A percentile compares a stretch with the other conserved stretches of the same genome.
phyloP scores from a whole-genome alignment of 2,113 vertebrate genomes.

The Corythoichthys haematopterus region DNA sequence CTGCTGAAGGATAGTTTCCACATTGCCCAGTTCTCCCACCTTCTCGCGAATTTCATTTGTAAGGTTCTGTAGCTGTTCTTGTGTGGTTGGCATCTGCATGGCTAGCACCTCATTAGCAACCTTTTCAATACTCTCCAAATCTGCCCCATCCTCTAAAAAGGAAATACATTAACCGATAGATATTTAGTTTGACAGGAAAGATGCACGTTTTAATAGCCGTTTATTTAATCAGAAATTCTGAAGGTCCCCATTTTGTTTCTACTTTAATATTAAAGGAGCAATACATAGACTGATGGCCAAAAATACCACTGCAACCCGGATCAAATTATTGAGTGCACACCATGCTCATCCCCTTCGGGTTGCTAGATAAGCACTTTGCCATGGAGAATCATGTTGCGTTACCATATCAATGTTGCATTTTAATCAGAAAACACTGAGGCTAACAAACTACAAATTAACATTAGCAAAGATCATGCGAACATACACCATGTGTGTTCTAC shows the following conservation, averaged over 20 bases:
- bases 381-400: no score
- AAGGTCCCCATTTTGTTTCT: background rate
- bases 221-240: background rate
- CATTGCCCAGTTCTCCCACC: conserved; percentile 85
- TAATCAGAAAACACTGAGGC: no score
- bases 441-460: no score
- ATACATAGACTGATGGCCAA: no score
- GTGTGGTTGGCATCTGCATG: conserved; percentile 95
- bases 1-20: conserved; percentile 87
- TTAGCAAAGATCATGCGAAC: no score
- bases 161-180: background rate
- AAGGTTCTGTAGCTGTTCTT: conserved; percentile 86
- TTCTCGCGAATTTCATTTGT: conserved; percentile 86
- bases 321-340: no score
- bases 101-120: conserved; percentile 90
- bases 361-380: no score
- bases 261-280: background rate
- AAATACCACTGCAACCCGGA: no score
- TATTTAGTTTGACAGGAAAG: background rate
- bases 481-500: no score
- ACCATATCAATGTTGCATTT: no score
- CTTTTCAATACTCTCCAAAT: conserved; percentile 89
- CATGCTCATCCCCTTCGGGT: no score
- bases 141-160: conserved; percentile 85
- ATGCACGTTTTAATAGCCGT: background rate